These are phyloP conservation scores for Periplaneta americana DNA, from an alignment of 1,140 invertebrate species.

Conservation along the genomic window DNA sequence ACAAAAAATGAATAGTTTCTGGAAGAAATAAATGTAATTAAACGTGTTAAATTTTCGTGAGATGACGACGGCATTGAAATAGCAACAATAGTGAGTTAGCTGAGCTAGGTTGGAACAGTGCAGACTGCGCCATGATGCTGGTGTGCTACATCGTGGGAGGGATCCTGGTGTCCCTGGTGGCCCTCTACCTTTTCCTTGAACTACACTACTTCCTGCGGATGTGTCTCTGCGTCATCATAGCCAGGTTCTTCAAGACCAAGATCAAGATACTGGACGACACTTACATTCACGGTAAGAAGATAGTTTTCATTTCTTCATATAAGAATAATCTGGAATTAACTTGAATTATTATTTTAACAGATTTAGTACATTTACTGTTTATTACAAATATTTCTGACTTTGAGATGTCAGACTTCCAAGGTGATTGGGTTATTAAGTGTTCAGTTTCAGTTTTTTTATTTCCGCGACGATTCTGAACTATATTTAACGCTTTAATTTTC, in stretches of 20 bases:
- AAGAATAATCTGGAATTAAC: too few species aligned
- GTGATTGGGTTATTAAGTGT: too few species aligned
- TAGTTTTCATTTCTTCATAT: constrained; percentile 3
- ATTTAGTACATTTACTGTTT: background rate
- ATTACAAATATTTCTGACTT: background rate
- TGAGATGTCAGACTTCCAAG: too few species aligned
- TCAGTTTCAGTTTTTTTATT: too few species aligned
- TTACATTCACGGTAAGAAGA: constrained; percentile 50
- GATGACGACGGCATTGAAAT: background rate
- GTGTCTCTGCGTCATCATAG: constrained; percentile 51
- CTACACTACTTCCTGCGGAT: constrained; percentile 63
- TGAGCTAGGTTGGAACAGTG: too few species aligned
- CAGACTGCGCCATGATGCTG: constrained; percentile 27
- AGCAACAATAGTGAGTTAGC: background rate
- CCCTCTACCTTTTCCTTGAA: constrained; percentile 53
- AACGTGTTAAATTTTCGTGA: too few species aligned
- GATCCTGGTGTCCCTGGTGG: constrained; percentile 39
- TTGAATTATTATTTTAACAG: background rate
- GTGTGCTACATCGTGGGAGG: constrained; percentile 42
- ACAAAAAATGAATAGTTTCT: too few species aligned
- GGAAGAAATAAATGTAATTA: too few species aligned
- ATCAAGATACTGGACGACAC: constrained; percentile 59
- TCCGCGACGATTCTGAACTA: too few species aligned
- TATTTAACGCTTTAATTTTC: too few species aligned
- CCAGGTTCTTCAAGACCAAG: constrained; percentile 53